phyloP scores from a whole-genome alignment of 2,797 vertebrate species.

The Falco novaeseelandiae region DNA sequence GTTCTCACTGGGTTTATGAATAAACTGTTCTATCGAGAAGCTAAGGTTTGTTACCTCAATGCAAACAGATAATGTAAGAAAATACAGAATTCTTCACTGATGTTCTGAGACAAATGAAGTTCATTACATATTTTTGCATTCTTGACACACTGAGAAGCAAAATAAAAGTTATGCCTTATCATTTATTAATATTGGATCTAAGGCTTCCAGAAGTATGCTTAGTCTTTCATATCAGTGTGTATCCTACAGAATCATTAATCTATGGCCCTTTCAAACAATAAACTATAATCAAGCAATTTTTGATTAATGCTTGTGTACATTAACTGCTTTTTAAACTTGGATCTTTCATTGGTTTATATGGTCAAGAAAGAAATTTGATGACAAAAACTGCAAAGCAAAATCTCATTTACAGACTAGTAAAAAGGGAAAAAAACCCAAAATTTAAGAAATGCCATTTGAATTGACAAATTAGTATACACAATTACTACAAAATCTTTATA shows the following conservation, averaged over 20 bases:
- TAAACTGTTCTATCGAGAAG: not conserved
- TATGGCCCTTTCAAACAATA: slow-evolving; percentile 55
- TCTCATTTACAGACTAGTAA: not conserved
- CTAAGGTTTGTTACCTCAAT: not conserved
- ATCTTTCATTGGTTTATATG: slow-evolving; percentile 8
- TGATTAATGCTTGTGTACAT: slow-evolving; percentile 51
- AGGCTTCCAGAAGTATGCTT: not conserved
- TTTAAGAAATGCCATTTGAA: not conserved
- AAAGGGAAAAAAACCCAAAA: not conserved
- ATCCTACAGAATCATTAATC: slow-evolving; percentile 58
- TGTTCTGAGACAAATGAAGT: not conserved
- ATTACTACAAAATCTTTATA: not conserved
- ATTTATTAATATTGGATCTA: slow-evolving; percentile 24
- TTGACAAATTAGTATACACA: not conserved
- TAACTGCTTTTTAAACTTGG: slow-evolving; percentile 47
- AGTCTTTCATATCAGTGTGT: slow-evolving; percentile 34
- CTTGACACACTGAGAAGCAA: not conserved
- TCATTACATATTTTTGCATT: not conserved
- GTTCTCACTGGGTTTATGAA: not conserved
- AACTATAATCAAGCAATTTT: slow-evolving; percentile 43
- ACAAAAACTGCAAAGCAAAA: not conserved
- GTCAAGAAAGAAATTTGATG: not conserved
- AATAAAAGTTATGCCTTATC: slow-evolving; percentile 23
- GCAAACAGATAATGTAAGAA: not conserved
- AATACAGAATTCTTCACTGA: not conserved